Base-by-base conservation (phyloP, 2,888 invertebrate genomes). In the Hyles lineata region DNA sequence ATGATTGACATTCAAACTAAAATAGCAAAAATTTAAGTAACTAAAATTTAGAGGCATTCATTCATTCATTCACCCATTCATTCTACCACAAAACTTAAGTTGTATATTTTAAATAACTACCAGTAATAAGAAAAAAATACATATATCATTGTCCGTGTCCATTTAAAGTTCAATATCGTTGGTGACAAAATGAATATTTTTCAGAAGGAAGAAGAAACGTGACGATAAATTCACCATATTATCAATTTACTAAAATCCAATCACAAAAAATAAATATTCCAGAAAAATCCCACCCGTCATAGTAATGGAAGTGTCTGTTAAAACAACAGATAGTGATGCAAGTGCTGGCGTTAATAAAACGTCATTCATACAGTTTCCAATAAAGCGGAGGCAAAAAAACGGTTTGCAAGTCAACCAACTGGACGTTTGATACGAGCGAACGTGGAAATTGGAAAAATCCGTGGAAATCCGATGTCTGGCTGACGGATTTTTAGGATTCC, bases 401-500 rank as follows among this genome's bases (percentile, higher is more conserved):
- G 72, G 74, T 77, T 75, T 74, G 70, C 76, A 80, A 88, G 83
- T 85, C 91, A 91, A 75, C 84, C 87, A 82, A 79, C 80, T 84
- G 91, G 84, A 90, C 83, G 80, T 76, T 78, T 80, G 92, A 92
- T 92, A 92, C 78, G 86, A 77, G 75, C 75, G 73, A 76, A 77
- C 75, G 80, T 88, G 92, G 91, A 92, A 93, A 92, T 92, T 92
- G 92, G 87, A 90, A 92, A 92, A 91, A 89, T 85, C 84, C 84
- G 77, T 81, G 83, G 76, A 85, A 86, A 85, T 82, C 82, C 80
- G 70, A 50, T 73, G 60, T 67, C 73, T 73, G 67, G 59, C 73
- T 50, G 73, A 29, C 71, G 59, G 67, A 60, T 69, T 71, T 73
- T 73, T 69, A 25, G 67, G 50, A 61, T 29, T 73, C 59, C 55